phyloP scores from a whole-genome alignment of 2,797 vertebrate species.

The Myioborus melanocephalus region DNA sequence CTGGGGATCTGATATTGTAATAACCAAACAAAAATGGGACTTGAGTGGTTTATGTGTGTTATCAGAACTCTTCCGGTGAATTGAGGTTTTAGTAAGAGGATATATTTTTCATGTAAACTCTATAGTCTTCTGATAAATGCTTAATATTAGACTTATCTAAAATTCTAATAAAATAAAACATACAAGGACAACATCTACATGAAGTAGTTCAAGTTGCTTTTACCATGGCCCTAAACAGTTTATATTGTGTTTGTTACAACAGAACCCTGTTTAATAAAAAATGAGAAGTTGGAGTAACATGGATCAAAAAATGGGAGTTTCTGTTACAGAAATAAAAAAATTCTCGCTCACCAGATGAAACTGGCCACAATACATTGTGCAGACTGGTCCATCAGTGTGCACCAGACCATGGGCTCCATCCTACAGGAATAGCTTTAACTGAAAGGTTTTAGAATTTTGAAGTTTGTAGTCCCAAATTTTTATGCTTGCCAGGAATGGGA shows the following conservation, averaged over 20 bases:
- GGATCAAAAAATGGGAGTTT: neutral
- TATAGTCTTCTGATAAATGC: conserved; percentile 24
- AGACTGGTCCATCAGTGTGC: neutral
- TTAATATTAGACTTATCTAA: conserved; percentile 52
- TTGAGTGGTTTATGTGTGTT: conserved; percentile 16
- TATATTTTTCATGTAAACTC: conserved; percentile 15
- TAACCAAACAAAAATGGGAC: conserved; percentile 38
- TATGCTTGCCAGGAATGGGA: neutral
- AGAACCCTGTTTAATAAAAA: neutral
- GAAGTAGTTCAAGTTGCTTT: neutral
- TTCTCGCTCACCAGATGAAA: neutral
- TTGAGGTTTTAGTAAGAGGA: conserved; percentile 29
- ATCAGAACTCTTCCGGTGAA: conserved; percentile 48
- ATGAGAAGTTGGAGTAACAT: neutral
- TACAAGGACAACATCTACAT: neutral
- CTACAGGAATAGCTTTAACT: neutral
- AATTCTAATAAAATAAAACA: conserved; percentile 31
- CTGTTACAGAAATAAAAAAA: neutral
- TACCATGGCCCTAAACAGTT: neutral
- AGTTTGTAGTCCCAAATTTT: neutral
- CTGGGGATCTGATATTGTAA: conserved; percentile 22
- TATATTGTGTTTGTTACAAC: neutral
- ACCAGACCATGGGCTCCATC: neutral
- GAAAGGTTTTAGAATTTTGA: neutral
- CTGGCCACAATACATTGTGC: neutral